phyloP scores from a whole-genome alignment of 1,140 invertebrate species.

The Cydia splendana region DNA sequence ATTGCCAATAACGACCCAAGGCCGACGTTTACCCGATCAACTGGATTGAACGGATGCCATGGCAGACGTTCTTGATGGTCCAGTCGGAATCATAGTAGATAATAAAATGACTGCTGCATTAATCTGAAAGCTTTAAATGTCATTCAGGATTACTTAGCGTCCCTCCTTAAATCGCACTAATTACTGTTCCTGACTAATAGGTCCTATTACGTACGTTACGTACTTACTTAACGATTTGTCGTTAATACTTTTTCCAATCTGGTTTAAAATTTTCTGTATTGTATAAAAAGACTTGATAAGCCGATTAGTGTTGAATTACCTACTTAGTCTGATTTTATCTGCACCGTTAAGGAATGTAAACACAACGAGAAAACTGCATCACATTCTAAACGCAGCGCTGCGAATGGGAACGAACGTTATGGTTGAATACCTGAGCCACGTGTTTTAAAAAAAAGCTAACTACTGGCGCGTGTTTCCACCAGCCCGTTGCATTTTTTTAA shows the following conservation, averaged over 20 bases:
- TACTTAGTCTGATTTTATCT: not conserved
- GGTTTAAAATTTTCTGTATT: not conserved
- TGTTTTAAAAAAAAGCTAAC: constrained; percentile 50
- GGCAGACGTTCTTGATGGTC: constrained; percentile 2
- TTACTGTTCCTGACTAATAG: constrained; percentile 2
- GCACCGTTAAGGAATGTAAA: not conserved
- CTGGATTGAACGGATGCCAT: constrained; percentile 23
- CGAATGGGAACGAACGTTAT: constrained; percentile 10
- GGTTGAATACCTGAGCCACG: constrained; percentile 23
- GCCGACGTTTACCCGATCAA: constrained; percentile 39
- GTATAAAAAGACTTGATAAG: not conserved
- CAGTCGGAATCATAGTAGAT: not conserved
- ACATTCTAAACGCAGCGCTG: not conserved
- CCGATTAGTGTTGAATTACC: not conserved
- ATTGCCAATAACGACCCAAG: constrained; percentile 54
- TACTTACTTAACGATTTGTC: constrained; percentile 3
- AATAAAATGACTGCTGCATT: constrained; percentile 9
- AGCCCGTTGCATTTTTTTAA: constrained; percentile 43
- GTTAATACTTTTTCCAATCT: not conserved
- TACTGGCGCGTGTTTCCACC: constrained; percentile 51
- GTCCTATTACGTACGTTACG: not conserved
- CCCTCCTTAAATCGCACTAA: not conserved
- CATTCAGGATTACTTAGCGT: constrained; percentile 6
- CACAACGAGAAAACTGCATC: constrained; percentile 5
- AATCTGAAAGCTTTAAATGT: not conserved